Evolutionary conservation across 2,797 vertebrate species (phyloP).

Genomic region (Lophotriccus pileatus): DNA sequence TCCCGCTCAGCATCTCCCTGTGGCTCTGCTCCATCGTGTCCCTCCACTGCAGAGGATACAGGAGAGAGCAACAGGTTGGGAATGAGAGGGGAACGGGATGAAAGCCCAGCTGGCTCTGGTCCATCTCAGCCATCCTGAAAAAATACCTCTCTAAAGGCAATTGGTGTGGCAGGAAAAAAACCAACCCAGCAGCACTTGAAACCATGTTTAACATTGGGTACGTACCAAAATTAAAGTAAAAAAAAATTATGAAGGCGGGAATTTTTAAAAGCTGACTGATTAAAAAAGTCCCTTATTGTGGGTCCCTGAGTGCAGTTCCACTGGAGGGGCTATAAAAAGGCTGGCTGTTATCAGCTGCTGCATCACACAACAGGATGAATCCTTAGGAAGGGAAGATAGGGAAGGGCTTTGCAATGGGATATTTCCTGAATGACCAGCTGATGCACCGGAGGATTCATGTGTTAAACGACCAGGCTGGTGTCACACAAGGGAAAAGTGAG

Average conservation of each 20-base stretch:
- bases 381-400: background rate
- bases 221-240: rapidly evolving
- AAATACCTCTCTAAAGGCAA: background rate
- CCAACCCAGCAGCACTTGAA: background rate
- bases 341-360: background rate
- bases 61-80: background rate
- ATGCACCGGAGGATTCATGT: background rate
- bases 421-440: background rate
- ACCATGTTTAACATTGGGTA: background rate
- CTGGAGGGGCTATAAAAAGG: background rate
- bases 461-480: background rate
- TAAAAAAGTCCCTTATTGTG: background rate
- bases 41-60: background rate
- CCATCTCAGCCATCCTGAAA: background rate
- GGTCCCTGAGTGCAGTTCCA: background rate
- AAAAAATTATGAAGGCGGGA: background rate
- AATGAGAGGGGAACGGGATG: background rate
- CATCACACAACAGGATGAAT: background rate
- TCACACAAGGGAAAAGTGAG: rapidly evolving
- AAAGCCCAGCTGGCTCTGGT: background rate
- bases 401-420: background rate
- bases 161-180: background rate
- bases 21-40: rapidly evolving
- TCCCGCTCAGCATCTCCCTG: background rate
- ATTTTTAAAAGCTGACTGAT: background rate